Conservation (phyloP, 2,888 invertebrate species). For the Augochlorella aurata region DNA sequence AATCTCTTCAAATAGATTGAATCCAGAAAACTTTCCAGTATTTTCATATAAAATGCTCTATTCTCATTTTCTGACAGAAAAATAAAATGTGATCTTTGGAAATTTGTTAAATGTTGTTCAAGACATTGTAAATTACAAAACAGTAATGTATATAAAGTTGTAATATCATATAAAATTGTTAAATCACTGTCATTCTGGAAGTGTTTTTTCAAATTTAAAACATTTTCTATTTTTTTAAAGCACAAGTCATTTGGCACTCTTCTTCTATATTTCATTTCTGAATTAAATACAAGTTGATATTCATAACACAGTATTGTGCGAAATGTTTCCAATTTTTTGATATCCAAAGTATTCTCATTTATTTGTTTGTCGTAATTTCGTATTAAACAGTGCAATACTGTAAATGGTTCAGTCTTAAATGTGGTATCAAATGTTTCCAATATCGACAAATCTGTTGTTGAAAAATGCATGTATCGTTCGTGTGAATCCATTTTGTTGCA, state of each 20-base stretch:
- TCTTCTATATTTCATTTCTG: background rate
- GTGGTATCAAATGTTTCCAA: conserved; percentile 52
- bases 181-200: conserved; percentile 32
- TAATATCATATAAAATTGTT: conserved; percentile 68
- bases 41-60: conserved; percentile 60
- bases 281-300: conserved; percentile 61
- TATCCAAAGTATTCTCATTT: conserved; percentile 29
- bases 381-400: conserved; percentile 39
- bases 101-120: conserved; percentile 55
- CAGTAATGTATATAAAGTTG: conserved; percentile 67
- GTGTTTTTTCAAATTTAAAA: conserved; percentile 33
- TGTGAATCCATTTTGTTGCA: conserved; percentile 72
- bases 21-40: conserved; percentile 68
- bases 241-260: conserved; percentile 18
- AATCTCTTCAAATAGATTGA: conserved; percentile 58
- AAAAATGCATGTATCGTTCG: conserved; percentile 61
- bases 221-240: conserved; percentile 42
- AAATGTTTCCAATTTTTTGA: conserved; percentile 60
- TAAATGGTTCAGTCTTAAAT: conserved; percentile 39
- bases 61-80: conserved; percentile 24
- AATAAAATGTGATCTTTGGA: conserved; percentile 43
- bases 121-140: conserved; percentile 53
- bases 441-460: conserved; percentile 61
- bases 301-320: conserved; percentile 68
- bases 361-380: conserved; percentile 55